Base-by-base conservation (phyloP, 2,888 invertebrate genomes). In the Nymphalis urticae region DNA sequence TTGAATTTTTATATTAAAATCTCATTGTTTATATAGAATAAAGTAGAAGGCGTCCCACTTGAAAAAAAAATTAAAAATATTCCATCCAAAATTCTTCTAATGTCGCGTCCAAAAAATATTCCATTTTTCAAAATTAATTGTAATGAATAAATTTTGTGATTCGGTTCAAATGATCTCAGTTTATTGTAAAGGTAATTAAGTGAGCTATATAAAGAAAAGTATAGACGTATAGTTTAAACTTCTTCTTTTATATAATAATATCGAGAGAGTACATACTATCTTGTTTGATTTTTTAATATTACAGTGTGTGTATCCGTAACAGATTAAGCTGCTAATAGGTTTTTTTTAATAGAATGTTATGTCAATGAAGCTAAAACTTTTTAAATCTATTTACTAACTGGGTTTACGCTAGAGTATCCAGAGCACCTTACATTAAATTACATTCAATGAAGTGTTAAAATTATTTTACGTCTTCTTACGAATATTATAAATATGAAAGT, bases 141-240 rank as follows among this genome's bases (percentile, higher is more conserved):
- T 66, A 36, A 1, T 42, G 47, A 48, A 47, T 66, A 53, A 48
- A 19, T 48, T 27, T 60, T 53, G 59, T 64, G n/a, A 54, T 64
- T 65, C 36, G 48, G 56, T 66, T 62, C n/a, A 62, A 48, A 54
- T 62, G 66, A 66, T 66, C 66, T 56, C 62, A 66, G 17, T 56
- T 42, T 24, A 21, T 19, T 62, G 48, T 62, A 27, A 62, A 56
- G 42, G 42, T 60, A 47, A 50, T 36, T 51, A 42, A 42, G 48
- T 48, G 56, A 56, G 27, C 48, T 64, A 64, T 13, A 10, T 42
- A 42, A 42, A 42, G n/a, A n/a, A 36, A 42, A 42, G 4, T 4
- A 0, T 32, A 32, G 27, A 32, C 6, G 6, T 42, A 42, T 42
- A 42, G 42, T 13, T 42, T 42, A 42, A 42, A 42, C 0, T 42